Base-by-base conservation (phyloP, 2,888 invertebrate genomes). In the Eilema sororculum region DNA sequence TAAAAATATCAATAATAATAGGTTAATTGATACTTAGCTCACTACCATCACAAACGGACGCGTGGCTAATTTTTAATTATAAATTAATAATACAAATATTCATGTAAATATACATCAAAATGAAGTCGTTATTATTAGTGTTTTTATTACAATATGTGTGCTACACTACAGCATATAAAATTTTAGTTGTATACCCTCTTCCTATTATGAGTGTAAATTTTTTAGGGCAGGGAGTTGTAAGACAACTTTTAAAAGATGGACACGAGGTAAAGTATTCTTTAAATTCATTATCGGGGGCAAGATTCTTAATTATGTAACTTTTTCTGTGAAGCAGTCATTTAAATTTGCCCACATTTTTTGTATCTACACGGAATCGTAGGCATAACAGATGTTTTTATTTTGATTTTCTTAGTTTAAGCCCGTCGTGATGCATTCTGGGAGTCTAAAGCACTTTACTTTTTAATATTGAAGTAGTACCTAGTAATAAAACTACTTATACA, bases 201-300 rank as follows among this genome's bases (percentile, higher is more conserved):
- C 63, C 72, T 22, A 67, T 67, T 16, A 74, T 66, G 28, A 78
- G 78, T 68, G 41, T 75, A 10, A 72, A 57, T 30, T 64, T 71
- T 59, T 58, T 77, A 8, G 78, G 78, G 24, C 62, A 75, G n/a
- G 72, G 65, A 6, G 59, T 70, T 22, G 78, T 75, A n/a, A 68
- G 66, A 58, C 66, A 74, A 65, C 69, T 79, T 12, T 67, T 78
- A 16, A 68, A 75, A n/a, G 75, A 70, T 60, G 78, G 78, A 10
- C 70, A 67, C 46, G 66, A 68, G 62, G 72, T 70, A 70, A 68
- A 22, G 20, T 65, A 22, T 37, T 25, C 9, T 24, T 20, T 20
- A 16, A 9, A 24, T 62, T 22, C n/a, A n/a, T n/a, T n/a, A n/a
- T n/a, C n/a, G n/a, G n/a, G n/a, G n/a, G n/a, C n/a, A n/a, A n/a